Conservation (phyloP, 2,113 vertebrate genomes). For the Indri indri region DNA sequence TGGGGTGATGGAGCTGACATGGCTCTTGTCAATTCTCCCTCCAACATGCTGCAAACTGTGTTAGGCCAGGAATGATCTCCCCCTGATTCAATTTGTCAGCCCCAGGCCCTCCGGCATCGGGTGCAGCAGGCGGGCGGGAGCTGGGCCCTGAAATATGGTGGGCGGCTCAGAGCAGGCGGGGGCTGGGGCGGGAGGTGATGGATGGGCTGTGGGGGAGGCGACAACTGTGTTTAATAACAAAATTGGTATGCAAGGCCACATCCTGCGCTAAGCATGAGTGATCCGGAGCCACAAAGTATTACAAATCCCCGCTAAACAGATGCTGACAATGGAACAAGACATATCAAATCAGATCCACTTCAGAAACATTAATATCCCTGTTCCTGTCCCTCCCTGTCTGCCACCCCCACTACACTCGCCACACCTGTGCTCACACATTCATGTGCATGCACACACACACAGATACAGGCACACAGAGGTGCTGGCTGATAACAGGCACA, state of each 20-base stretch:
- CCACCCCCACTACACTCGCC: slow-evolving; percentile 63
- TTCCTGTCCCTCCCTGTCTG: slow-evolving; percentile 74
- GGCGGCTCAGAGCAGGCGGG: slow-evolving; percentile 78
- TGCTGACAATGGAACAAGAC: slow-evolving; percentile 92
- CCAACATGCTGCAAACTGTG: slow-evolving; percentile 88
- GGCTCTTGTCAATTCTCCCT: slow-evolving; percentile 81
- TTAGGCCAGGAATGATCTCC: slow-evolving; percentile 92
- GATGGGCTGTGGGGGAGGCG: slow-evolving; percentile 74
- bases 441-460: neutral
- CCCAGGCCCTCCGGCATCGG: slow-evolving; percentile 85
- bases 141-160: slow-evolving; percentile 92
- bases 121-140: slow-evolving; percentile 83
- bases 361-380: slow-evolving; percentile 91
- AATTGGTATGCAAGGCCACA: slow-evolving; percentile 90
- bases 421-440: slow-evolving; percentile 71
- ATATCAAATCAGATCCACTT: slow-evolving; percentile 93
- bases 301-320: slow-evolving; percentile 90
- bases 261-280: slow-evolving; percentile 91
- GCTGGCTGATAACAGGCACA: neutral
- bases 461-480: slow-evolving; percentile 5
- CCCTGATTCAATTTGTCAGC: slow-evolving; percentile 94
- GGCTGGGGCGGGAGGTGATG: slow-evolving; percentile 74
- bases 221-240: slow-evolving; percentile 90
- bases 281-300: slow-evolving; percentile 92
- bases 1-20: slow-evolving; percentile 79